Evolutionary conservation across 2,113 vertebrate species (phyloP), one percentile per base, ranked within the genome.

Genomic region (Siphamia tubifer): DNA sequence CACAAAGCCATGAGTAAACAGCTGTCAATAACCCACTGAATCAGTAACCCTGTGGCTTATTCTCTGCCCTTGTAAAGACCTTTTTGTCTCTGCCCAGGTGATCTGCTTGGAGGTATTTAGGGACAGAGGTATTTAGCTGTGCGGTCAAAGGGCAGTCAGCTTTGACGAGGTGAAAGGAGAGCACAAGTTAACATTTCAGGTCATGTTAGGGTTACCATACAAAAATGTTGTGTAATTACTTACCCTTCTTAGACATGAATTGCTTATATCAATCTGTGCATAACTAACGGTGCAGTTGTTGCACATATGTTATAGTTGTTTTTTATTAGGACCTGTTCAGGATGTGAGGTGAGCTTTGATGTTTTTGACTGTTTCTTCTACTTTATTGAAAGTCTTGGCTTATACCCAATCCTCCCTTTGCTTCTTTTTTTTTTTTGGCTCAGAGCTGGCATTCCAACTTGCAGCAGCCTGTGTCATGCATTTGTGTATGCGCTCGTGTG

Each of bases 351-450:
- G 35, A 34, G 35, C 30, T 56, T 28, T 72, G 56, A 44, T 64
- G 43, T 70, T 86, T 86, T 65, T 47, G 60, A 66, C 62, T 10
- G 31, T 78, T 79, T 62, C 39, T 67, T 79, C 51, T 68, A 45
- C 62, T 48, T 69, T 79, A 76, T 57, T 81, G 72, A 77, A 82
- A 64, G 34, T 54, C 34, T 77, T 89, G 85, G 73, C 81, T 10
- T 1, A 4, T 19, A 10, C 34, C 81, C 70, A 62, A 75, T 65
- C 89, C 84, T 90, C 77, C 68, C 4, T 8, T 32, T 49, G 77
- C 52, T 61, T 8, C 39, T 40, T 60, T 78, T 76, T 69, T 45
- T 65, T 34, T 47, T 57, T 65, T 11, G 17, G 54, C 57, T 51
- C 42, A 70, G 81, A 40, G 40, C 53, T 74, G 49, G 27, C 74